Conservation (phyloP, 2,888 invertebrate genomes). For the Podabrus alpinus region DNA sequence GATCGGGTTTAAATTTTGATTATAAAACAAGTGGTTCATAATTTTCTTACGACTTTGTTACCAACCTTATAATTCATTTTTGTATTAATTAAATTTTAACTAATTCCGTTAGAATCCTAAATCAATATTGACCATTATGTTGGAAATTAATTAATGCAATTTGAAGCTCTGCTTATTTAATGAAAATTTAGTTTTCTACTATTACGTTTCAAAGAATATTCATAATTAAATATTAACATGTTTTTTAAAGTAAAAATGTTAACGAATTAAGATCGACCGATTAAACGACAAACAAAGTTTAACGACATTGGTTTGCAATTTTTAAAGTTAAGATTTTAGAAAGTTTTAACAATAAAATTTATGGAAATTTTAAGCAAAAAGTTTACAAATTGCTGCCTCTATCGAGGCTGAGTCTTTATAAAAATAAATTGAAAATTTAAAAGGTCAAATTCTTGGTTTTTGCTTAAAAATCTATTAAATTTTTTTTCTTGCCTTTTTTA, state of each 20-base stretch:
- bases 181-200: not conserved
- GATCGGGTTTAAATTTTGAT: not conserved
- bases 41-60: not conserved
- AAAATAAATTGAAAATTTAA: not conserved
- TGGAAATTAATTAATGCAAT: not conserved
- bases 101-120: not conserved
- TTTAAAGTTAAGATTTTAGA: not conserved
- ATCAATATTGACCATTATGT: not conserved
- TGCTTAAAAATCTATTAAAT: not conserved
- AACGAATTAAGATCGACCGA: not conserved
- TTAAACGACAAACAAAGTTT: not conserved
- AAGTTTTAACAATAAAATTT: not conserved
- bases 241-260: not conserved
- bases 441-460: not conserved
- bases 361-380: not conserved
- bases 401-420: not conserved
- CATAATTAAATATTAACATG: not conserved
- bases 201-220: not conserved
- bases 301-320: not conserved
- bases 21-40: not conserved
- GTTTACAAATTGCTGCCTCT: not conserved
- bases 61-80: not conserved
- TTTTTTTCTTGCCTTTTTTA: not conserved
- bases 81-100: not conserved
- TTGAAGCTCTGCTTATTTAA: not conserved